Percentiles rank a stretch among this genome's conserved stretches.
phyloP scores from a whole-genome alignment of 2,888 invertebrate species.

The Shargacucullia verbasci region DNA sequence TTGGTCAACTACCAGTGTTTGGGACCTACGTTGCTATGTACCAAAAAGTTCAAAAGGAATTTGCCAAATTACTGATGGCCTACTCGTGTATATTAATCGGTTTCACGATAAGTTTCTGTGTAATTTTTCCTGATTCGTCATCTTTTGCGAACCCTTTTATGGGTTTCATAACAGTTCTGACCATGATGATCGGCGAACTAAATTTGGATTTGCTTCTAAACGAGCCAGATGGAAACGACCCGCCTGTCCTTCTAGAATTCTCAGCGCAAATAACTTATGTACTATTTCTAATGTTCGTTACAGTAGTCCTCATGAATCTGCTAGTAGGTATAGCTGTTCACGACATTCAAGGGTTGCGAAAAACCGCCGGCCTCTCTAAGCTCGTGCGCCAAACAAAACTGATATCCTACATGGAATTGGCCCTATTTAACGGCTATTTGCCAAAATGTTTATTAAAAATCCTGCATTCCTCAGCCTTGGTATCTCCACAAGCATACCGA shows the following conservation, averaged over 20 bases:
- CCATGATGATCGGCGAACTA: constrained; percentile 97
- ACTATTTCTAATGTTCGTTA: constrained; percentile 94
- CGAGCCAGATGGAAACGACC: constrained; percentile 93
- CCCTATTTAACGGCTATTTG: constrained; percentile 93
- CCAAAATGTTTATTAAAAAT: constrained; percentile 93
- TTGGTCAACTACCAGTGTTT: constrained; percentile 95
- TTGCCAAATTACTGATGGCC: constrained; percentile 95
- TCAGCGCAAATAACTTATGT: constrained; percentile 95
- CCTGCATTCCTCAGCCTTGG: constrained; percentile 93
- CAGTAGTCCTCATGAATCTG: constrained; percentile 95
- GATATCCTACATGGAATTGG: constrained; percentile 95
- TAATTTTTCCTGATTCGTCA: constrained; percentile 95
- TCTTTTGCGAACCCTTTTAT: constrained; percentile 95
- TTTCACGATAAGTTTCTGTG: constrained; percentile 96
- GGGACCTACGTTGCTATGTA: constrained; percentile 98
- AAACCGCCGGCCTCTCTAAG: constrained; percentile 95
- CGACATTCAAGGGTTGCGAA: constrained; percentile 95
- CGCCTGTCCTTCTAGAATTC: constrained; percentile 93
- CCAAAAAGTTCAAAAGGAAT: constrained; percentile 95
- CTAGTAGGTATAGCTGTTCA: constrained; percentile 96
- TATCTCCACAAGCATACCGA: constrained; percentile 94
- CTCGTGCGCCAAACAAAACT: constrained; percentile 95
- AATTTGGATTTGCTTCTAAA: constrained; percentile 93
- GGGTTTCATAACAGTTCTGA: constrained; percentile 94
- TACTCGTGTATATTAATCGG: constrained; percentile 95